These are phyloP conservation scores for Myiotriccus ornatus DNA, from an alignment of 2,797 vertebrate genomes.

Conservation along the genomic window DNA sequence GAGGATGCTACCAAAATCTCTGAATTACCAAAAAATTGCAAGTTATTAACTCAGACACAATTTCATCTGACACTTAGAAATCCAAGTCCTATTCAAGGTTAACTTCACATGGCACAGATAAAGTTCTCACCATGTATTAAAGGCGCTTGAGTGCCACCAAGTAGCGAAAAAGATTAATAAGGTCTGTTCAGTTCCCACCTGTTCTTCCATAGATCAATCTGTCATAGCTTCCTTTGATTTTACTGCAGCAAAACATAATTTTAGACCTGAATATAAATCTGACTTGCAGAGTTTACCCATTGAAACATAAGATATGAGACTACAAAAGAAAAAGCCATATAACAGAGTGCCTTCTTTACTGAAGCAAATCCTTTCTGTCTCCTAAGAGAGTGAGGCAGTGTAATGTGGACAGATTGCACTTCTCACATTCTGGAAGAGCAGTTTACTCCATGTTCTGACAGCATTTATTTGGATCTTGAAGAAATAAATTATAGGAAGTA, in stretches of 20 bases:
- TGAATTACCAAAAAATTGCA: neutral
- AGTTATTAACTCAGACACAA: neutral
- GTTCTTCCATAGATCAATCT: slow-evolving; percentile 37
- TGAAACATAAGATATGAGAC: slow-evolving; percentile 46
- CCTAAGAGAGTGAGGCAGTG: slow-evolving; percentile 16
- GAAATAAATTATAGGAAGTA: neutral
- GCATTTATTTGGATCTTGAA: slow-evolving; percentile 4
- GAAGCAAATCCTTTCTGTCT: slow-evolving; percentile 1
- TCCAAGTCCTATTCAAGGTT: neutral
- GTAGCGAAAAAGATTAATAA: slow-evolving; percentile 36
- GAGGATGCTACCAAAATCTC: neutral
- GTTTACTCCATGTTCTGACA: slow-evolving; percentile 39
- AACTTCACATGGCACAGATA: neutral
- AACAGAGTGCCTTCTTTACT: slow-evolving; percentile 14
- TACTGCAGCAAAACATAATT: slow-evolving; percentile 47
- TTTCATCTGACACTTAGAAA: neutral
- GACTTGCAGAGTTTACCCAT: slow-evolving; percentile 55
- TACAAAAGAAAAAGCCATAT: slow-evolving; percentile 1
- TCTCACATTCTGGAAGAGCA: neutral
- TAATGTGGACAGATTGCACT: slow-evolving; percentile 36
- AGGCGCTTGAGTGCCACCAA: neutral
- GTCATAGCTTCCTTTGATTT: slow-evolving; percentile 49
- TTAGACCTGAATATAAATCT: slow-evolving; percentile 53
- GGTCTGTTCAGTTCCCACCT: slow-evolving; percentile 36
- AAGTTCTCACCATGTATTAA: neutral